Evolutionary conservation across 2,797 vertebrate species (phyloP).

Genomic region (Pygocentrus nattereri): DNA sequence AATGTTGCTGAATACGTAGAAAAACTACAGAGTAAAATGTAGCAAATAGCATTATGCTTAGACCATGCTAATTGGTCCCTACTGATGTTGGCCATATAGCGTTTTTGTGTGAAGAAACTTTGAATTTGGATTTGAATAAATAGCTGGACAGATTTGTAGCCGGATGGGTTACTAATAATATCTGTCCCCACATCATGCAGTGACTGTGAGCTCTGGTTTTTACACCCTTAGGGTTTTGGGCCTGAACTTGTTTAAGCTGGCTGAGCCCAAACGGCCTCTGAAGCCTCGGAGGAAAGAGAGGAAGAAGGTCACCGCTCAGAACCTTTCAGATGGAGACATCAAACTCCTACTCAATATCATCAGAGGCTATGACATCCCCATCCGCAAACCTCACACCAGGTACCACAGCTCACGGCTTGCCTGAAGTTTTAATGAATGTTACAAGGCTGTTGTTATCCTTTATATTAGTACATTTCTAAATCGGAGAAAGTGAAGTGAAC

Average conservation of each 20-base stretch:
- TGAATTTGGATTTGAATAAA: too few relatives aligned
- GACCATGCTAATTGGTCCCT: neutral
- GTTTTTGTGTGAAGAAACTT: neutral
- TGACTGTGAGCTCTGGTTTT: neutral
- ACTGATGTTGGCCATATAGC: neutral
- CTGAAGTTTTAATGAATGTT: neutral
- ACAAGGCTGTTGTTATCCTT: neutral
- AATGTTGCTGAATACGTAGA: too few relatives aligned
- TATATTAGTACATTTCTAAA: neutral
- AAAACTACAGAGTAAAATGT: neutral
- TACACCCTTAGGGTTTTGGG: slow-evolving; percentile 85
- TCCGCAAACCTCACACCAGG: slow-evolving; percentile 82
- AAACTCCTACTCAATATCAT: slow-evolving; percentile 91
- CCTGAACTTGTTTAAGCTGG: slow-evolving; percentile 90
- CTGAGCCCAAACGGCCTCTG: slow-evolving; percentile 92
- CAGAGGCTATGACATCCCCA: slow-evolving; percentile 91
- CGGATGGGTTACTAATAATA: too few relatives aligned
- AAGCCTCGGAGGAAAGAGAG: slow-evolving; percentile 93
- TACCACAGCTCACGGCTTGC: slow-evolving; percentile 55
- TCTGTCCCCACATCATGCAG: neutral
- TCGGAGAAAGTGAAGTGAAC: too few relatives aligned
- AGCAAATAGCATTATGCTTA: neutral
- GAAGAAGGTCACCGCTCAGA: slow-evolving; percentile 95
- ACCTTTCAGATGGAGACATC: slow-evolving; percentile 93
- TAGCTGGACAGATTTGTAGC: too few relatives aligned